Percentiles rank a stretch among this genome's conserved stretches.
phyloP scores from a whole-genome alignment of 1,140 invertebrate genomes.

The Micrasema longulum region DNA sequence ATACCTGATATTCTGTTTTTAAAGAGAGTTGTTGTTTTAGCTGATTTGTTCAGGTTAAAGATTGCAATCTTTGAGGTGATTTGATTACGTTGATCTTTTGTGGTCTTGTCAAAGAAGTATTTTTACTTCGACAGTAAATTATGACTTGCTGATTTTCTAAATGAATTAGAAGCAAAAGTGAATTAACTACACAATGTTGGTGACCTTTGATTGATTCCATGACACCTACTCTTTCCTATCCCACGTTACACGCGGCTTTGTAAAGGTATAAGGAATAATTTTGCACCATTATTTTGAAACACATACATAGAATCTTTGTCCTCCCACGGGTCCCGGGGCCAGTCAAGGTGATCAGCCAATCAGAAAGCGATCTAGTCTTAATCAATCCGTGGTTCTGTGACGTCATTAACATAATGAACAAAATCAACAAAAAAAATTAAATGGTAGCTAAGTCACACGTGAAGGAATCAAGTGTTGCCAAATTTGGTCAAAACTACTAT shows the following conservation, averaged over 20 bases:
- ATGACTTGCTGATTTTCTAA: slow-evolving; percentile 14
- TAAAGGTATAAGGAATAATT: slow-evolving; percentile 45
- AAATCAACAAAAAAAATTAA: slow-evolving; percentile 34
- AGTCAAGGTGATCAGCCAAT: slow-evolving; percentile 50
- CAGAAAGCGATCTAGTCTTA: slow-evolving; percentile 31
- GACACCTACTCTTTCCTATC: slow-evolving; percentile 44
- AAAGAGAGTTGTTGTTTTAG: no score
- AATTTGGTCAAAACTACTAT: slow-evolving; percentile 8
- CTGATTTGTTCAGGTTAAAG: no score
- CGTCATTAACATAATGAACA: slow-evolving; percentile 20
- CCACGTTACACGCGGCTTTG: slow-evolving; percentile 29
- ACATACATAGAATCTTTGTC: slow-evolving; percentile 35
- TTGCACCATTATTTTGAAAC: slow-evolving; percentile 48
- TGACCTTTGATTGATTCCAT: slow-evolving; percentile 50
- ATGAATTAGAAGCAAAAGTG: slow-evolving; percentile 23
- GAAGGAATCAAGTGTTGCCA: slow-evolving; percentile 13
- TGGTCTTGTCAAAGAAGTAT: no score
- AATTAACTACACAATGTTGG: slow-evolving; percentile 44
- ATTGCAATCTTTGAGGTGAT: no score
- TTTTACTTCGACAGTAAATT: no score
- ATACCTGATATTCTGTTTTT: no score
- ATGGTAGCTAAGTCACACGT: slow-evolving; percentile 3
- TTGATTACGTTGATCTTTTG: no score
- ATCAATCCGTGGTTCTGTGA: slow-evolving; percentile 23
- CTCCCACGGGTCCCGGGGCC: slow-evolving; percentile 46